Percentiles rank a stretch among this genome's conserved stretches.
These are phyloP conservation scores for Galaxea fascicularis DNA, from an alignment of 92 coral and sea anemone species.

Conservation along the genomic window DNA sequence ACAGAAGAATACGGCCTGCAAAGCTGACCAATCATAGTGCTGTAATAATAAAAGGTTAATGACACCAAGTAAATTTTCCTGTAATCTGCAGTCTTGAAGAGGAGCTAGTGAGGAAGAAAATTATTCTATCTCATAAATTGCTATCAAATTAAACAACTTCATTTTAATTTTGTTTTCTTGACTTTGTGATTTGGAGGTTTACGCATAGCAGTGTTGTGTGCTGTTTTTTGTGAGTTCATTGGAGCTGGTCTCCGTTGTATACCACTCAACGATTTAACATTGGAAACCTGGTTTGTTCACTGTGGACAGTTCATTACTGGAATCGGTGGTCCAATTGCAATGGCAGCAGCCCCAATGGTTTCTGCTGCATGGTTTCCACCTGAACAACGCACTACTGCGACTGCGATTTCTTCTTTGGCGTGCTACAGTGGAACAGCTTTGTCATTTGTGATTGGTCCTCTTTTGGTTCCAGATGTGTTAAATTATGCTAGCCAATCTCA, in stretches of 20 bases:
- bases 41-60: too few species aligned
- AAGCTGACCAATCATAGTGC: too few species aligned
- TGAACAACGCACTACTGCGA: constrained; percentile 94
- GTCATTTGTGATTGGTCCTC: constrained; percentile 88
- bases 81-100: too few species aligned
- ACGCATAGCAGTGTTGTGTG: constrained; percentile 80
- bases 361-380: constrained; percentile 99
- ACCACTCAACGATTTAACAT: constrained; percentile 52
- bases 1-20: too few species aligned
- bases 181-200: constrained; percentile 68
- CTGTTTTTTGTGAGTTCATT: constrained; percentile 82
- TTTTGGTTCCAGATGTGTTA: constrained; percentile 81
- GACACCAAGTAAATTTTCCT: too few species aligned
- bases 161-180: not conserved
- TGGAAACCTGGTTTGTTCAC: constrained; percentile 79
- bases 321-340: constrained; percentile 94
- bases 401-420: constrained; percentile 92
- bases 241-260: constrained; percentile 92
- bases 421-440: constrained; percentile 93
- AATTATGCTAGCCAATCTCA: constrained; percentile 3
- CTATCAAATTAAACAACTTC: not conserved
- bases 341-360: constrained; percentile 96
- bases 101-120: too few species aligned
- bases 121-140: too few species aligned
- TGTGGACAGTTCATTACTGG: constrained; percentile 94